Conservation (phyloP, 2,888 invertebrate genomes). For the Drosophila setosimentum region DNA sequence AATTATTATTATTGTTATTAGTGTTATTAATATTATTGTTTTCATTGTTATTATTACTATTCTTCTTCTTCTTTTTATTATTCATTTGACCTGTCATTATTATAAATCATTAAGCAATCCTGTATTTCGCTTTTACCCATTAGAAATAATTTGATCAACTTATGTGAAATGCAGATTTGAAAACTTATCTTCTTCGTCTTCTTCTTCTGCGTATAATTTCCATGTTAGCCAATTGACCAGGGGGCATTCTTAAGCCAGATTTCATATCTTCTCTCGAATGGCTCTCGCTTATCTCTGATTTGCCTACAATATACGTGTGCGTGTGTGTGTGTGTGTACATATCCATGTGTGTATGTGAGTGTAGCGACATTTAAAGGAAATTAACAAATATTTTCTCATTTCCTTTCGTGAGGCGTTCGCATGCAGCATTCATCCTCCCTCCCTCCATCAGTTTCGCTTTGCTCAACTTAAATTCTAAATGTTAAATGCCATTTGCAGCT, state of each 20-base stretch:
- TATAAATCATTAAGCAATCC: not conserved
- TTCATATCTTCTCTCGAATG: not conserved
- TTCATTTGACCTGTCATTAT: not conserved
- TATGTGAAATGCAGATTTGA: not conserved
- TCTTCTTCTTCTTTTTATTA: not conserved
- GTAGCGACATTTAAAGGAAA: slow-evolving; percentile 67
- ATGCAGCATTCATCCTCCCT: slow-evolving; percentile 5
- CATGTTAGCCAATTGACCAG: slow-evolving; percentile 5
- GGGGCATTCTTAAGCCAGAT: not conserved
- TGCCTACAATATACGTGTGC: slow-evolving; percentile 1
- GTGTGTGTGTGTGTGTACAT: slow-evolving; percentile 35
- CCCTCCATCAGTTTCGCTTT: not conserved
- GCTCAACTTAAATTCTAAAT: slow-evolving; percentile 24
- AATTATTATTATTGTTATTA: not conserved
- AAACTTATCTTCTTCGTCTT: not conserved
- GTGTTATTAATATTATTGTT: not conserved
- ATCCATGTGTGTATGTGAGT: slow-evolving; percentile 49
- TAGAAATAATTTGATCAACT: not conserved
- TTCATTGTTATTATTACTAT: no score
- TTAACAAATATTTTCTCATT: slow-evolving; percentile 78
- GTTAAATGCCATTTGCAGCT: slow-evolving; percentile 3
- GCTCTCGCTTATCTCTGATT: slow-evolving; percentile 30
- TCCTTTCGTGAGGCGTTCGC: slow-evolving; percentile 56
- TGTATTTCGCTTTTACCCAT: not conserved
- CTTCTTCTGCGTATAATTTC: not conserved